phyloP scores from a whole-genome alignment of 2,888 invertebrate genomes.

The Leucoptera coffeella region DNA sequence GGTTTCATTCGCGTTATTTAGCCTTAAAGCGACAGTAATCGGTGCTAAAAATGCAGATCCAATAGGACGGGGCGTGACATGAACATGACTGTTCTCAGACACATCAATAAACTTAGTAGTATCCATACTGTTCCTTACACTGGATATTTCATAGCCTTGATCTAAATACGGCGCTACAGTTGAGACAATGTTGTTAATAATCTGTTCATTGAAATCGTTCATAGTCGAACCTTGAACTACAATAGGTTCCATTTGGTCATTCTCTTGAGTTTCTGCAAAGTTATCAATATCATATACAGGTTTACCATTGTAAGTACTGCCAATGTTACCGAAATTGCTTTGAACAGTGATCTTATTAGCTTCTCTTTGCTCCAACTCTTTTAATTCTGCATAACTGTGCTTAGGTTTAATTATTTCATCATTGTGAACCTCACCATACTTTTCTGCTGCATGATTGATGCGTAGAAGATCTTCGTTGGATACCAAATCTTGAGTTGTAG shows the following conservation, averaged over 20 bases:
- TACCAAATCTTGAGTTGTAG: slow-evolving; percentile 55
- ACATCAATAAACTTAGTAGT: slow-evolving; percentile 10
- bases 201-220: slow-evolving; percentile 21
- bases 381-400: too few relatives aligned
- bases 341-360: slow-evolving; percentile 18
- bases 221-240: slow-evolving; percentile 29
- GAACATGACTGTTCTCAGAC: slow-evolving; percentile 14
- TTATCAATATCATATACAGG: slow-evolving; percentile 17
- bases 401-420: slow-evolving; percentile 30
- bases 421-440: slow-evolving; percentile 14
- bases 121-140: slow-evolving; percentile 19
- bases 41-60: slow-evolving; percentile 54
- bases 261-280: slow-evolving; percentile 13
- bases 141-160: slow-evolving; percentile 37
- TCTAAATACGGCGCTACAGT: slow-evolving; percentile 37
- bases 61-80: slow-evolving; percentile 52
- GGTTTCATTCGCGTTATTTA: slow-evolving; percentile 39
- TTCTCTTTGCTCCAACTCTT: slow-evolving; percentile 12
- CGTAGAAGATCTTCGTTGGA: slow-evolving; percentile 58
- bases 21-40: slow-evolving; percentile 51
- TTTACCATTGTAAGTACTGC: too few relatives aligned
- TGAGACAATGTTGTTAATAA: slow-evolving; percentile 31
- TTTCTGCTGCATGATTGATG: slow-evolving; percentile 51
- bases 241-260: slow-evolving; percentile 19
- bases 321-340: slow-evolving; percentile 27